Percentiles rank a stretch among this genome's conserved stretches.
Evolutionary conservation across 2,888 invertebrate species (phyloP).

Genomic region (Schizaphis graminum): DNA sequence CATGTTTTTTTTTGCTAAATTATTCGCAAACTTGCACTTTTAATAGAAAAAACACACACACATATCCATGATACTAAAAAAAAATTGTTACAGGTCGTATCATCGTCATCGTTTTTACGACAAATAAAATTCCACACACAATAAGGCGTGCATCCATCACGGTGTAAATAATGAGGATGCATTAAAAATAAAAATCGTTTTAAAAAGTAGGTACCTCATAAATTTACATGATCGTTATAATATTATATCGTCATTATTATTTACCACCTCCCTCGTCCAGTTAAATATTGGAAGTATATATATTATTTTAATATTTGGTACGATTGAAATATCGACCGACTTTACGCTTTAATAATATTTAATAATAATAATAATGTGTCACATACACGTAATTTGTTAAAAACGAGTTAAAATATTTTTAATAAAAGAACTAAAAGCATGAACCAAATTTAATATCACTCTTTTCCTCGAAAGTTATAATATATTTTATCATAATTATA

Average conservation of each 20-base stretch:
- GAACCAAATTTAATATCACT: neutral
- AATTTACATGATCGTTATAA: neutral
- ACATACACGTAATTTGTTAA: neutral
- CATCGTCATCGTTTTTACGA: neutral
- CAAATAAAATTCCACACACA: neutral
- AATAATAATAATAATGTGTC: neutral
- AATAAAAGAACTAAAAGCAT: neutral
- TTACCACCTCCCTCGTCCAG: neutral
- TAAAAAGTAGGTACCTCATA: neutral
- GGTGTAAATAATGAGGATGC: neutral
- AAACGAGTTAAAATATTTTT: neutral
- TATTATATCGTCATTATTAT: neutral
- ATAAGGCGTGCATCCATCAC: neutral
- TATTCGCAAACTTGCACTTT: neutral
- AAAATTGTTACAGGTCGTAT: neutral
- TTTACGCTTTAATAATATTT: neutral
- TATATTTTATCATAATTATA: neutral
- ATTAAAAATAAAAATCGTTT: conserved; percentile 1
- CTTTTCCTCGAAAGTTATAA: neutral
- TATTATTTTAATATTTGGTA: neutral
- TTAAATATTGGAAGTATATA: neutral
- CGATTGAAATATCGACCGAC: neutral
- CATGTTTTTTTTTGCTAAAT: neutral
- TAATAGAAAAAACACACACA: neutral
- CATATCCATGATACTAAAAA: neutral